Conservation (phyloP, 1,140 invertebrate species). For the Bombus consobrinus region DNA sequence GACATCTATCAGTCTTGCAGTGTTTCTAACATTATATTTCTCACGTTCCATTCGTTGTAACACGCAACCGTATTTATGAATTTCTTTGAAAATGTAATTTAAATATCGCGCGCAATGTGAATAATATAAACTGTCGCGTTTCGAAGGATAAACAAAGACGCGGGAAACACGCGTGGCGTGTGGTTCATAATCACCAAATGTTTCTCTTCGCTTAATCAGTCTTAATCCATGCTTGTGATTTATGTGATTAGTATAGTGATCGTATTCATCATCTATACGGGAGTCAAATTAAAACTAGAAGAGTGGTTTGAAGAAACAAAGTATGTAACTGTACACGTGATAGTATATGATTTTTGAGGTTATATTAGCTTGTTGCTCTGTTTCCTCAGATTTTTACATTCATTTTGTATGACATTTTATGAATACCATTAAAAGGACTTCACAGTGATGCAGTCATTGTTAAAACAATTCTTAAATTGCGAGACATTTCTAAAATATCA, state of each 20-base stretch:
- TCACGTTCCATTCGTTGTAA: neutral
- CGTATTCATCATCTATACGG: slow-evolving; percentile 3
- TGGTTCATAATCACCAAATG: too few relatives aligned
- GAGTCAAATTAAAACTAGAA: slow-evolving; percentile 19
- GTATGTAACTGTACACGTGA: neutral
- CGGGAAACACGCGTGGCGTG: neutral
- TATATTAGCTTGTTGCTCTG: slow-evolving; percentile 8
- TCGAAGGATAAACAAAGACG: neutral
- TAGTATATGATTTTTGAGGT: slow-evolving; percentile 31
- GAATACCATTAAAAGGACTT: neutral
- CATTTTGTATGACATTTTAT: neutral
- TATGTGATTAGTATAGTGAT: slow-evolving; percentile 33
- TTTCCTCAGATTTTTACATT: neutral
- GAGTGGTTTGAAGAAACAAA: slow-evolving; percentile 13
- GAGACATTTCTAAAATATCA: neutral
- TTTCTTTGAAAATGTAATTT: neutral
- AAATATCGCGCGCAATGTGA: neutral
- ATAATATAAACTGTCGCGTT: too few relatives aligned
- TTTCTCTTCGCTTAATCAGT: neutral
- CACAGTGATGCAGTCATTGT: too few relatives aligned
- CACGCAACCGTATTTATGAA: too few relatives aligned
- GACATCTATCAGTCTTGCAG: neutral
- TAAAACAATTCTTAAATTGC: neutral
- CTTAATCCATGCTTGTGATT: slow-evolving; percentile 38
- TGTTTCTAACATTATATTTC: neutral